Evolutionary conservation across 2,797 vertebrate species (phyloP).

Genomic region (Phalanger gymnotis): DNA sequence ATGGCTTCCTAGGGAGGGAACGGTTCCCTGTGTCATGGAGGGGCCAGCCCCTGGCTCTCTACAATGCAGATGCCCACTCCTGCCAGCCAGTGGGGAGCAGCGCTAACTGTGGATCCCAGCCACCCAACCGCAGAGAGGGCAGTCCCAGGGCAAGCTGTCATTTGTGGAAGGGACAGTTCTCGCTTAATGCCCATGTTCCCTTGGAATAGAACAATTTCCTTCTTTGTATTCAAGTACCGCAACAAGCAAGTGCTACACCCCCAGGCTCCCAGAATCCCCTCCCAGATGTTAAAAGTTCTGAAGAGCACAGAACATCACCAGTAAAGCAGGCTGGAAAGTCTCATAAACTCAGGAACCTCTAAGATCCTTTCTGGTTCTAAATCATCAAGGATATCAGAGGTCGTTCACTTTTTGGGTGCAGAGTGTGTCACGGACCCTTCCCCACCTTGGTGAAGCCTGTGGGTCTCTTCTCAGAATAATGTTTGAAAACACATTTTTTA

Average conservation of each 20-base stretch:
- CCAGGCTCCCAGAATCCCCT: background rate
- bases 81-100: background rate
- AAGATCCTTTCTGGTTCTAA: background rate
- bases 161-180: background rate
- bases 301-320: background rate
- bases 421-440: background rate
- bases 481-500: background rate
- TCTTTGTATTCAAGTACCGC: background rate
- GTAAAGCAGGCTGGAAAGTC: background rate
- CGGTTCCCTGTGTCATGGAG: background rate
- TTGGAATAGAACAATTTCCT: background rate
- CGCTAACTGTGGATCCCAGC: rapidly evolving
- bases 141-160: background rate
- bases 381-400: background rate
- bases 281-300: background rate
- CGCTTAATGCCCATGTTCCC: background rate
- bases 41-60: background rate
- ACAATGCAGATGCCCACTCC: background rate
- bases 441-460: background rate
- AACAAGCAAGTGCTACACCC: background rate
- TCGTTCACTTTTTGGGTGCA: background rate
- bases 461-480: background rate
- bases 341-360: background rate
- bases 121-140: background rate
- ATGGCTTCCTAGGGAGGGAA: slow-evolving; percentile 88